These are phyloP conservation scores for Chaetodon auriga DNA, from an alignment of 2,113 vertebrate genomes.

Conservation along the genomic window DNA sequence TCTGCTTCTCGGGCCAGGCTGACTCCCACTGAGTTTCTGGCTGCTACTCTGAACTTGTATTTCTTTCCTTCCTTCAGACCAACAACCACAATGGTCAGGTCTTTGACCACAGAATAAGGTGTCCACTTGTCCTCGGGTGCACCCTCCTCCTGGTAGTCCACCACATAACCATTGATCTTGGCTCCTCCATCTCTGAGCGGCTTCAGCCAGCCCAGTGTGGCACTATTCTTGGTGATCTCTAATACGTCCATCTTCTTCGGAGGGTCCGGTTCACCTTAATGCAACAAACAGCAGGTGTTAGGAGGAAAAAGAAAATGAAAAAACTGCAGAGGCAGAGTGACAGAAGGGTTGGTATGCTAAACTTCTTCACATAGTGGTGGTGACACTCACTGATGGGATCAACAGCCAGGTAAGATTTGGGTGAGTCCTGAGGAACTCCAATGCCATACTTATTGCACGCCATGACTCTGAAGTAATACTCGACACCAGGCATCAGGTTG, in stretches of 20 bases:
- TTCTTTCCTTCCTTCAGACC: conserved; percentile 96
- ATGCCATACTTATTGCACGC: conserved; percentile 97
- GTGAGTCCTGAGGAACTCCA: conserved; percentile 92
- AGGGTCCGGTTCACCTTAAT: conserved; percentile 94
- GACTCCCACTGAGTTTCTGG: conserved; percentile 94
- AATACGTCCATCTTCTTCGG: conserved; percentile 97
- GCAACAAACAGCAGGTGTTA: conserved; percentile 10
- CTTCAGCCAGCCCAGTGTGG: conserved; percentile 93
- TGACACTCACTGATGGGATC: conserved; percentile 94
- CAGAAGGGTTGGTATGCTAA: neutral
- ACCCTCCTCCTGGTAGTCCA: conserved; percentile 93
- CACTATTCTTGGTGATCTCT: conserved; percentile 95
- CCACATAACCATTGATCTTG: conserved; percentile 96
- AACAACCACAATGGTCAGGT: conserved; percentile 94
- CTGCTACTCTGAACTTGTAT: conserved; percentile 96
- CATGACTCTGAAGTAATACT: conserved; percentile 97
- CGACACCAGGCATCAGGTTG: conserved; percentile 91
- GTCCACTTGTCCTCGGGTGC: conserved; percentile 92
- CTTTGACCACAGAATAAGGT: conserved; percentile 96
- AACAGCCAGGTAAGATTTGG: conserved; percentile 91
- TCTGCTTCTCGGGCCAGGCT: conserved; percentile 93
- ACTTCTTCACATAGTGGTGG: neutral
- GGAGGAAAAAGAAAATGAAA: neutral
- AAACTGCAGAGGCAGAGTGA: neutral
- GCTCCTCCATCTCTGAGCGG: conserved; percentile 95